A percentile compares a stretch with the other conserved stretches of the same genome.
Evolutionary conservation across 2,888 invertebrate genomes (phyloP).

Genomic region (Meloe dianella): DNA sequence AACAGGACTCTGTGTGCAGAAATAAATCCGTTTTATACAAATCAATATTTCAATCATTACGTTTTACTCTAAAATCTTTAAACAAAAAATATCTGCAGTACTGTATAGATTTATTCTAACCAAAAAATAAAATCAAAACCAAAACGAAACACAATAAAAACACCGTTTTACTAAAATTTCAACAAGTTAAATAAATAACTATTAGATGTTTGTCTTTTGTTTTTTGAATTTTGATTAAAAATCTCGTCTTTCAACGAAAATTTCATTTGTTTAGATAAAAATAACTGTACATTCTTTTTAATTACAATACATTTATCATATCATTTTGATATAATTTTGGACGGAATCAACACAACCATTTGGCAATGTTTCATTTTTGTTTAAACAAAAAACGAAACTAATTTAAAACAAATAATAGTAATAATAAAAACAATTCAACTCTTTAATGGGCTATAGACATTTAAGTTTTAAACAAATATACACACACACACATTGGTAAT

Average conservation of each 20-base stretch:
- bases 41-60: background rate
- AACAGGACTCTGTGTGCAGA: constrained; percentile 52
- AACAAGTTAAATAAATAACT: constrained; percentile 1
- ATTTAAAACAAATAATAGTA: no score
- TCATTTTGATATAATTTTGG: background rate
- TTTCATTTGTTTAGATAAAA: background rate
- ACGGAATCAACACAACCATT: background rate
- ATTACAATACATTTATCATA: background rate
- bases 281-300: background rate
- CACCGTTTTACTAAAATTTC: constrained; percentile 2
- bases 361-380: background rate
- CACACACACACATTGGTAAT: background rate
- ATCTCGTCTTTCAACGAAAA: background rate
- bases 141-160: background rate
- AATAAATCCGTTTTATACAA: constrained; percentile 2
- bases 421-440: constrained; percentile 12
- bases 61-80: background rate
- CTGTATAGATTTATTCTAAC: background rate
- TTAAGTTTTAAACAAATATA: constrained; percentile 1
- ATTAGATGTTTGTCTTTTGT: background rate
- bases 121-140: background rate
- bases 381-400: background rate
- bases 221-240: background rate
- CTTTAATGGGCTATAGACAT: constrained; percentile 1
- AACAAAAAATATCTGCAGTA: no score